Evolutionary conservation across 2,888 invertebrate species (phyloP).

Genomic region (Cheiracanthium punctorium): DNA sequence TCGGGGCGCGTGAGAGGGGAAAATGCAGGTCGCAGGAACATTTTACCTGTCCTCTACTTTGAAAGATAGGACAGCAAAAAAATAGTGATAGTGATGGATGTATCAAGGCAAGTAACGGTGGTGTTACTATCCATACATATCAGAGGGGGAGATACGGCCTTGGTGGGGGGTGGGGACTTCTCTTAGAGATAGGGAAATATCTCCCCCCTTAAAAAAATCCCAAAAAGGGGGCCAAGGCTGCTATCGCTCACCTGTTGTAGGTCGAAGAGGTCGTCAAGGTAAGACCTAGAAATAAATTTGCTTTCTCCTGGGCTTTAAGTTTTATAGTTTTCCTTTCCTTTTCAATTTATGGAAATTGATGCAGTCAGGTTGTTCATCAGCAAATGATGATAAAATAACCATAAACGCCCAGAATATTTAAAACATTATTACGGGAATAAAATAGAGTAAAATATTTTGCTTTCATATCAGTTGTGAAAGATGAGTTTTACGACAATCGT

Average conservation of each 20-base stretch:
- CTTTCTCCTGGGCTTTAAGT: not conserved
- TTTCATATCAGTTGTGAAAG: too few species aligned
- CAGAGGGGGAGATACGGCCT: slow-evolving; percentile 6
- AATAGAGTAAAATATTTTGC: too few species aligned
- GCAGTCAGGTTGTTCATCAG: too few species aligned
- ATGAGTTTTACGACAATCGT: too few species aligned
- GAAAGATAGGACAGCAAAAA: not conserved
- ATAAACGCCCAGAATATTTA: too few species aligned
- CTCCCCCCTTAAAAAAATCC: not conserved
- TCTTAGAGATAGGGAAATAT: not conserved
- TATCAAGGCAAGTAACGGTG: not conserved
- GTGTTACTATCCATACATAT: not conserved
- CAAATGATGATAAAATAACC: too few species aligned
- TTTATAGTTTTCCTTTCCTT: too few species aligned
- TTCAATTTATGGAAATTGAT: too few species aligned
- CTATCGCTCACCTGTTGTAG: not conserved
- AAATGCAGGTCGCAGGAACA: not conserved
- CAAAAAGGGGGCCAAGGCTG: not conserved
- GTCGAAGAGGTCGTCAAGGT: not conserved
- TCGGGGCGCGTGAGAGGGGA: too few species aligned
- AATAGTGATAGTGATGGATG: not conserved
- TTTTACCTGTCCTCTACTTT: not conserved
- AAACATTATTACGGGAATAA: too few species aligned
- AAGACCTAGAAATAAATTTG: not conserved
- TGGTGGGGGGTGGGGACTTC: not conserved